Base-by-base conservation (phyloP, 2,888 invertebrate species). In the Synergus umbraculus region DNA sequence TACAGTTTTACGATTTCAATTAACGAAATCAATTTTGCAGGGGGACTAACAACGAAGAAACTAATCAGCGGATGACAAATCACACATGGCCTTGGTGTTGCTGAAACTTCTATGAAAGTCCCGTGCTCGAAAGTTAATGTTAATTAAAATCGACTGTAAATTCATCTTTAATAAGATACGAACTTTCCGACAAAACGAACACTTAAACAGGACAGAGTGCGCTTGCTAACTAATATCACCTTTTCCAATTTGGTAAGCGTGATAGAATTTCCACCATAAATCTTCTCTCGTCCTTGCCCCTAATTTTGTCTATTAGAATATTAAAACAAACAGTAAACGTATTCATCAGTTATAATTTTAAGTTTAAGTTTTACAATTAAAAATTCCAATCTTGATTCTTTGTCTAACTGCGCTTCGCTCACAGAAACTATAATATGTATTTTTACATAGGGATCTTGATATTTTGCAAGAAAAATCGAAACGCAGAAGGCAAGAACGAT, bases 1-100 rank as follows among this genome's bases (percentile, higher is more conserved):
- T 90, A 88, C 88, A 89, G 82, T 44, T 86, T 82, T 82, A 79
- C 83, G 83, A 82, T 85, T 85, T 79, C 76, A 78, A 77, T 81
- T 78, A 63, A 80, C 64, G 58, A 44, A 78, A 80, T 73, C 76
- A 81, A 79, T 76, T 79, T 84, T 78, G 79, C 79, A 73, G 82
- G 67, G 60, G 77, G 76, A 65, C 79, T 73, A 41, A 63, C 65
- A 66, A 76, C 78, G 37, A 73, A 69, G 22, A 54, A 49, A 37
- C n/a, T 2, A 0, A 29, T 49, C 49, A 49, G 44, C 60, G 46
- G 76, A 79, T 79, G 78, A 81, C 73, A 80, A 76, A 84, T 37
- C 81, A 81, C 79, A 64, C 76, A 76, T 83, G 82, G 80, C 82
- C 79, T 83, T 81, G 80, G 81, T 81, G 78, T 81, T 49, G 81